Conservation (phyloP, 2,888 invertebrate species). For the Euclidia mi region DNA sequence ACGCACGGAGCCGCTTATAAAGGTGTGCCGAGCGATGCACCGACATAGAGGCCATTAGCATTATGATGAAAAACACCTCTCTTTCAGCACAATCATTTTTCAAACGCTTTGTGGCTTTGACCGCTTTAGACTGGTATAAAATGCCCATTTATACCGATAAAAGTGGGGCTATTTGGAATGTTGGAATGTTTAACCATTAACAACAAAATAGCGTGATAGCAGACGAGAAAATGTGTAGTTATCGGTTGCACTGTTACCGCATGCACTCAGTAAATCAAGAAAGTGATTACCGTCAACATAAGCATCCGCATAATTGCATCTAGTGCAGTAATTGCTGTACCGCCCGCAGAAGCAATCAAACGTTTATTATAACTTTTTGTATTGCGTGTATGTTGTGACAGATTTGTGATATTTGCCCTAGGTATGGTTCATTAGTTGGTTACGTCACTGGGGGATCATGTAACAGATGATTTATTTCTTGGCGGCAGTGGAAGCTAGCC, state of each 20-base stretch:
- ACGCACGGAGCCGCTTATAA: conserved; percentile 62
- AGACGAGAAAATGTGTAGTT: conserved; percentile 21
- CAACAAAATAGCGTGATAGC: conserved; percentile 22
- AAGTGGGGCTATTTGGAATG: conserved; percentile 12
- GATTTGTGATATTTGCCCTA: conserved; percentile 54
- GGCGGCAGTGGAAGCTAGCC: conserved; percentile 62
- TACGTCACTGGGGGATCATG: conserved; percentile 68
- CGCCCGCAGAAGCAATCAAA: conserved; percentile 43
- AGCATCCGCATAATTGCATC: conserved; percentile 42
- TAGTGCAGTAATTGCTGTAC: conserved; percentile 38
- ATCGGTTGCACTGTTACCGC: conserved; percentile 36
- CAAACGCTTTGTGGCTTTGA: conserved; percentile 18
- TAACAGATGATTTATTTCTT: conserved; percentile 81
- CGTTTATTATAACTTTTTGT: conserved; percentile 36
- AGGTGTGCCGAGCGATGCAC: conserved; percentile 60
- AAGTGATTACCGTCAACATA: conserved; percentile 45
- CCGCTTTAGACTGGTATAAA: conserved; percentile 26
- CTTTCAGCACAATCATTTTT: conserved; percentile 35
- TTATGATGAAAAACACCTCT: conserved; percentile 55
- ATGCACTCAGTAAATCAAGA: conserved; percentile 42
- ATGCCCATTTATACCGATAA: conserved; percentile 31
- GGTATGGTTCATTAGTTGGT: conserved; percentile 68
- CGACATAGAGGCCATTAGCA: conserved; percentile 40
- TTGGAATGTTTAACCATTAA: conserved; percentile 13
- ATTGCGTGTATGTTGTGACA: conserved; percentile 37